These are phyloP conservation scores for Phocoena phocoena DNA, from an alignment of 2,113 vertebrate species.

Conservation along the genomic window DNA sequence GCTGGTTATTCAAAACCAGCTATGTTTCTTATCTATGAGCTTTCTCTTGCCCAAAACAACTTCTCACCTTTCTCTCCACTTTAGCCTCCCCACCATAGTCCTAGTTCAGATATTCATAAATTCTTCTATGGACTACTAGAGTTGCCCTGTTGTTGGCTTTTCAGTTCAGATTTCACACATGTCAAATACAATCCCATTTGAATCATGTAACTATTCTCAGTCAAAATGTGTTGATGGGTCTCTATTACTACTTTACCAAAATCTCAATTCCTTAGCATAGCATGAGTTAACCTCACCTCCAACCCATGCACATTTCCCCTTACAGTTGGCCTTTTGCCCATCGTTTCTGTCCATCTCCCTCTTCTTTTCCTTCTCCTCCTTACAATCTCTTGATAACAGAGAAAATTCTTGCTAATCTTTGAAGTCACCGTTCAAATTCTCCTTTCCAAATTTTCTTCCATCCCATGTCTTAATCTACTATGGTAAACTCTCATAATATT, in stretches of 20 bases:
- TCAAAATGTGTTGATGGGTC: neutral
- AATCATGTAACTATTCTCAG: neutral
- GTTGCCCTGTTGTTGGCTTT: neutral
- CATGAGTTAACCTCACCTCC: neutral
- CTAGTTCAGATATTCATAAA: neutral
- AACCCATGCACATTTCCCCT: rapidly evolving
- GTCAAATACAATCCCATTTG: neutral
- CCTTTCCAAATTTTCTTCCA: neutral
- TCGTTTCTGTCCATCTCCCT: neutral
- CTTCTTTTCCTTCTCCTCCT: neutral
- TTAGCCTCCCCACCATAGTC: neutral
- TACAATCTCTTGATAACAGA: neutral
- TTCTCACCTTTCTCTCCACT: neutral
- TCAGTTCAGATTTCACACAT: neutral
- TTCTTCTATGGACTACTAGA: neutral
- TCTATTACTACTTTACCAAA: neutral
- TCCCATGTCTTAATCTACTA: neutral
- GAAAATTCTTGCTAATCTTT: neutral
- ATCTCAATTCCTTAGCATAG: neutral
- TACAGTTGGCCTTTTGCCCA: rapidly evolving
- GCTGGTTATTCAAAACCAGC: neutral
- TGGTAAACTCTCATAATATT: neutral
- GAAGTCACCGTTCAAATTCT: neutral
- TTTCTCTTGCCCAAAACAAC: neutral
- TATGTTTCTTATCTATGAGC: neutral